These are phyloP conservation scores for Lithophane ornitopus DNA, from an alignment of 2,888 invertebrate species.

Conservation along the genomic window DNA sequence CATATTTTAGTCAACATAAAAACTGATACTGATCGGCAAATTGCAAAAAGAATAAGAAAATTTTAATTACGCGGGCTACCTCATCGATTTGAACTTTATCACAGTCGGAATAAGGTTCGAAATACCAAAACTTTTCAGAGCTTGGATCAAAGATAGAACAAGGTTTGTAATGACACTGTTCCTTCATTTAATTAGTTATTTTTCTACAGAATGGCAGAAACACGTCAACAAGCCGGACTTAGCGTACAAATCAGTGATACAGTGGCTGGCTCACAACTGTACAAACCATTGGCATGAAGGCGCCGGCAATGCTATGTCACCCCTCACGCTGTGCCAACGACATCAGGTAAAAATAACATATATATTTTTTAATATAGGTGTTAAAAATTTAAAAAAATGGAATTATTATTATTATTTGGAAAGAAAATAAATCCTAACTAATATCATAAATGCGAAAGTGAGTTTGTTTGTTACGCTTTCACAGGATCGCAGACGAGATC, in stretches of 20 bases:
- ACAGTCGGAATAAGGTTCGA: background rate
- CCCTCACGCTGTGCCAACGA: slow-evolving; percentile 88
- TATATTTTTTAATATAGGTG: no score
- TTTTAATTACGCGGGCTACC: no score
- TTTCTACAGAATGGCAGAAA: slow-evolving; percentile 91
- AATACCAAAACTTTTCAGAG: background rate
- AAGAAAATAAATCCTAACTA: no score
- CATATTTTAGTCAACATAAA: no score
- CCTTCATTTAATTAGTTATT: background rate
- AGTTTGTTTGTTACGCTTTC: no score
- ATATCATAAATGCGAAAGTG: no score
- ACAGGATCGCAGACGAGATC: no score
- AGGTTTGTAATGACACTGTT: background rate
- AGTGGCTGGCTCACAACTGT: slow-evolving; percentile 89
- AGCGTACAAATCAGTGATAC: slow-evolving; percentile 85
- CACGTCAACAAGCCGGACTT: slow-evolving; percentile 82
- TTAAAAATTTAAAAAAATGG: no score
- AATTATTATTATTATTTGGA: no score
- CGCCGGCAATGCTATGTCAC: slow-evolving; percentile 89
- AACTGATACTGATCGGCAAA: background rate
- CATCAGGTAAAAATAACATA: slow-evolving; percentile 81
- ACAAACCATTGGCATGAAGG: slow-evolving; percentile 89
- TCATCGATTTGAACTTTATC: background rate
- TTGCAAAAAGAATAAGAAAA: background rate
- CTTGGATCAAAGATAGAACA: no score